Conservation (phyloP, 2,888 invertebrate species). For the Rotaria socialis region DNA sequence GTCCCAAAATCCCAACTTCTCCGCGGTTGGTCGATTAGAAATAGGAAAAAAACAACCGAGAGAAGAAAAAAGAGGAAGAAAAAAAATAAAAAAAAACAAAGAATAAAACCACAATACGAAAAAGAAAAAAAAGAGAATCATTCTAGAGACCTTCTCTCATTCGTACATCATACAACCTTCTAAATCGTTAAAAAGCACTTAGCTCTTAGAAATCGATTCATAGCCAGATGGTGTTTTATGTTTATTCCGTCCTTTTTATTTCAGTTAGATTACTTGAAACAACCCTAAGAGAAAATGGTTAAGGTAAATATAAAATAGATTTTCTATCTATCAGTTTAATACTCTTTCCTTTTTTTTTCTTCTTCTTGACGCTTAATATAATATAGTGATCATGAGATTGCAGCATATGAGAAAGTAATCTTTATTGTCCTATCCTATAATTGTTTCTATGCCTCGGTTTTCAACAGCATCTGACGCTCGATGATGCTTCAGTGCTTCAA, state of each 20-base stretch:
- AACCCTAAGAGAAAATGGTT: background rate
- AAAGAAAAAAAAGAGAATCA: background rate
- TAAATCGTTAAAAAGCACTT: conserved; percentile 1
- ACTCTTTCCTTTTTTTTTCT: background rate
- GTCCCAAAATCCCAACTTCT: background rate
- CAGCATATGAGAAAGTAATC: background rate
- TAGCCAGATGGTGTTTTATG: conserved; percentile 11
- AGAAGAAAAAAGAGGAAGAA: background rate
- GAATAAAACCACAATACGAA: background rate
- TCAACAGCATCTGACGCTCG: background rate
- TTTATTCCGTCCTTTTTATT: background rate
- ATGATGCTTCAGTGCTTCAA: background rate
- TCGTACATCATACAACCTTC: background rate
- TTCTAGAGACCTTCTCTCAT: background rate
- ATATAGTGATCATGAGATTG: background rate
- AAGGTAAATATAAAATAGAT: background rate
- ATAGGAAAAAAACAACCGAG: background rate
- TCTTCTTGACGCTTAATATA: background rate
- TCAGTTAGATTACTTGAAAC: background rate
- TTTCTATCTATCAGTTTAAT: background rate
- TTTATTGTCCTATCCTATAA: background rate
- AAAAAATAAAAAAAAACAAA: background rate
- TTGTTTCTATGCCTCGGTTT: background rate
- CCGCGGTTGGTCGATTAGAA: background rate
- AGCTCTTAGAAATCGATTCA: background rate